phyloP scores from a whole-genome alignment of 2,888 invertebrate genomes.

The Merodon equestris region DNA sequence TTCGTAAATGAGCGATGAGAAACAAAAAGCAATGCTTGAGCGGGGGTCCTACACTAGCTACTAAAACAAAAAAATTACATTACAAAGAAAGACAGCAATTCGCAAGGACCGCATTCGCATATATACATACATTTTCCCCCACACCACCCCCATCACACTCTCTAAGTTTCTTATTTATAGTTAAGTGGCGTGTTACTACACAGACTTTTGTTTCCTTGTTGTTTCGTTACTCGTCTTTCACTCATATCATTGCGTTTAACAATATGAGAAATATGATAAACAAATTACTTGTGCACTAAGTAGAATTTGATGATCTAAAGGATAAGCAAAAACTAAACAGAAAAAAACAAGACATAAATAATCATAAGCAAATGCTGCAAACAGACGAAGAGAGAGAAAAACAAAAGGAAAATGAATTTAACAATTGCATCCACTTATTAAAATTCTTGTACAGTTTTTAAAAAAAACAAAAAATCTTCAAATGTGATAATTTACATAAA shows the following conservation, averaged over 20 bases:
- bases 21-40: slow-evolving; percentile 11
- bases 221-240: slow-evolving; percentile 45
- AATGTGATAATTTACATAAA: slow-evolving; percentile 68
- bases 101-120: slow-evolving; percentile 50
- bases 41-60: slow-evolving; percentile 15
- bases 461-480: slow-evolving; percentile 28
- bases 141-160: slow-evolving; percentile 40
- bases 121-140: slow-evolving; percentile 24
- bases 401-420: slow-evolving; percentile 9
- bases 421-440: slow-evolving; percentile 31
- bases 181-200: slow-evolving; percentile 59
- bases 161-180: slow-evolving; percentile 42
- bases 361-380: too few species aligned
- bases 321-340: slow-evolving; percentile 28
- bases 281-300: slow-evolving; percentile 55
- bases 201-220: slow-evolving; percentile 45
- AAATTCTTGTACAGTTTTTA: slow-evolving; percentile 62
- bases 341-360: too few species aligned
- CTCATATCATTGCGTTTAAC: slow-evolving; percentile 49
- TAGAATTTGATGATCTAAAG: slow-evolving; percentile 51
- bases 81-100: slow-evolving; percentile 5
- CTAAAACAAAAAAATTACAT: slow-evolving; percentile 7
- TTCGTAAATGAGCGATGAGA: slow-evolving; percentile 23
- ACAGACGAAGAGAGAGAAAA: slow-evolving; percentile 18
- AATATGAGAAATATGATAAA: slow-evolving; percentile 21